phyloP scores from a whole-genome alignment of 2,888 invertebrate species.

The Microplitis manilae region DNA sequence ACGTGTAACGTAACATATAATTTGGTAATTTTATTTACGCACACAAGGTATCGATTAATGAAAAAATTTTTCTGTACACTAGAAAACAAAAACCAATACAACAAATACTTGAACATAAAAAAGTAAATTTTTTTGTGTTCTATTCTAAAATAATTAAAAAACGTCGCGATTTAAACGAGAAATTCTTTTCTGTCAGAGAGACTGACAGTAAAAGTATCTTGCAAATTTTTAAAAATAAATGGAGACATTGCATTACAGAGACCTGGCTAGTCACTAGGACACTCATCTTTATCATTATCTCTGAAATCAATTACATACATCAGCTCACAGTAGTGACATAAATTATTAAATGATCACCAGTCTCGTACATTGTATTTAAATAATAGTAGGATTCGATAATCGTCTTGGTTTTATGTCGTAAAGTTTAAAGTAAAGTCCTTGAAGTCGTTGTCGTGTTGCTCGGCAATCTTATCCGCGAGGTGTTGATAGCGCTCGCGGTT shows the following conservation, averaged over 20 bases:
- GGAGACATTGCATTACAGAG: not conserved
- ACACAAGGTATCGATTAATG: too few species aligned
- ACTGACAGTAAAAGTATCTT: not conserved
- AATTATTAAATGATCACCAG: not conserved
- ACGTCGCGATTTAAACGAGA: not conserved
- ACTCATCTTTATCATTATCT: not conserved
- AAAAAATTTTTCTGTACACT: too few species aligned
- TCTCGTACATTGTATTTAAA: not conserved
- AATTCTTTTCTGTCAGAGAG: not conserved
- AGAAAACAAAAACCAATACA: not conserved
- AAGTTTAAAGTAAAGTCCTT: slow-evolving; percentile 50
- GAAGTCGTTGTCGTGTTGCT: slow-evolving; percentile 51
- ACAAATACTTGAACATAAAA: not conserved
- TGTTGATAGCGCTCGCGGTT: slow-evolving; percentile 56
- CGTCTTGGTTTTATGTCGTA: not conserved
- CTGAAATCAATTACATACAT: not conserved
- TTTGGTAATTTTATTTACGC: not conserved
- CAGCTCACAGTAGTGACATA: not conserved
- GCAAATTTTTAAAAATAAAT: not conserved
- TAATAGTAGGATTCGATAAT: not conserved
- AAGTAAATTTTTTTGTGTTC: too few species aligned
- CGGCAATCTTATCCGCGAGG: slow-evolving; percentile 63
- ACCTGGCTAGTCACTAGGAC: not conserved
- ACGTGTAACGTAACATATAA: not conserved
- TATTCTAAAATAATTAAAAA: too few species aligned